Evolutionary conservation across 2,888 invertebrate genomes (phyloP).

Genomic region (Helicoverpa assulta): DNA sequence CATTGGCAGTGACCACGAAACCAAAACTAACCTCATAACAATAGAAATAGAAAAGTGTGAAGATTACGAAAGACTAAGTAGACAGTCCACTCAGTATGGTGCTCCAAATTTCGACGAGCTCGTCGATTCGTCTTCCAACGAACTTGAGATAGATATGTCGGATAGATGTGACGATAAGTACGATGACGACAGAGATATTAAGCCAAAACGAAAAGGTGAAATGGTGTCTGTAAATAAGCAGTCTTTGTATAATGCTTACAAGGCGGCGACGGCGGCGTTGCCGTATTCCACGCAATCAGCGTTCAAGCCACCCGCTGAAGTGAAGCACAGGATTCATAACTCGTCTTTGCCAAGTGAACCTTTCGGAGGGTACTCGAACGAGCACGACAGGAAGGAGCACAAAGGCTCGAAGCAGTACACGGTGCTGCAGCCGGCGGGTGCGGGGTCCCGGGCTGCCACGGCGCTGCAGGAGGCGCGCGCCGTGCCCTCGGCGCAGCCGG

Average conservation of each 20-base stretch:
- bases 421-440: conserved; percentile 95
- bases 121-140: conserved; percentile 94
- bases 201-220: conserved; percentile 88
- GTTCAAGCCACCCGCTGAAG: conserved; percentile 94
- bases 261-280: conserved; percentile 88
- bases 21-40: conserved; percentile 69
- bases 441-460: conserved; percentile 94
- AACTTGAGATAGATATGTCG: conserved; percentile 94
- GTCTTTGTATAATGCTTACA: conserved; percentile 89
- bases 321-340: conserved; percentile 88
- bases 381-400: conserved; percentile 82
- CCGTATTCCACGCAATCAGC: conserved; percentile 95
- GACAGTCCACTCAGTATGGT: conserved; percentile 91
- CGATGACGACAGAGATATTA: conserved; percentile 89
- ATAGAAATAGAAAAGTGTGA: conserved; percentile 80
- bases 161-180: conserved; percentile 92
- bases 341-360: conserved; percentile 91
- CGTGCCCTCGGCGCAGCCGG: conserved; percentile 87
- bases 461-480: conserved; percentile 94
- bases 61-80: conserved; percentile 84
- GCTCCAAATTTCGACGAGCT: conserved; percentile 94
- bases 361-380: conserved; percentile 93
- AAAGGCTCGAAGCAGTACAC: conserved; percentile 95
- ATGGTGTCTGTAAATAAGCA: conserved; percentile 87
- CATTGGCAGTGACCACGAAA: conserved; percentile 69